phyloP scores from a whole-genome alignment of 2,113 vertebrate genomes.

The Copsychus sechellarum region DNA sequence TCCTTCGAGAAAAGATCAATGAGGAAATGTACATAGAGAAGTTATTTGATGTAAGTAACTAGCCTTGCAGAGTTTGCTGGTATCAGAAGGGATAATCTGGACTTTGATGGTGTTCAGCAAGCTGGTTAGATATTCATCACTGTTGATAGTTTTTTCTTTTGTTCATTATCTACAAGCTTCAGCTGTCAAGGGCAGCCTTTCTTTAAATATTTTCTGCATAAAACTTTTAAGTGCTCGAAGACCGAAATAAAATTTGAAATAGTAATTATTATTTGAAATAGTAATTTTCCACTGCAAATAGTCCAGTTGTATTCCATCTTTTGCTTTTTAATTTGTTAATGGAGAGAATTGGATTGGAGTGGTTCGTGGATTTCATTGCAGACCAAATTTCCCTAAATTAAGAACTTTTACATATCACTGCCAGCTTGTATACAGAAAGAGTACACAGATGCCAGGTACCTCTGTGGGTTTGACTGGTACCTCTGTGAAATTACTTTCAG shows the following conservation, averaged over 20 bases:
- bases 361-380: not conserved
- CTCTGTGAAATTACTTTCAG: not conserved
- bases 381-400: not conserved
- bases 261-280: conserved; percentile 34
- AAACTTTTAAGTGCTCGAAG: not conserved
- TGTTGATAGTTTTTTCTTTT: not conserved
- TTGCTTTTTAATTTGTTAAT: not conserved
- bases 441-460: not conserved
- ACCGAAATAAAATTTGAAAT: not conserved
- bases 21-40: conserved; percentile 93
- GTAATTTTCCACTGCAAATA: not conserved
- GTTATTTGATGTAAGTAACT: conserved; percentile 92
- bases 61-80: not conserved
- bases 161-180: conserved; percentile 2
- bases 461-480: not conserved
- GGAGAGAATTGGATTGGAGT: not conserved
- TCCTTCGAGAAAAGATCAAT: conserved; percentile 89
- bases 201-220: not conserved
- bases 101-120: not conserved
- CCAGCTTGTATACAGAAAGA: not conserved
- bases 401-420: not conserved
- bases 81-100: not conserved
- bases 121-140: not conserved
- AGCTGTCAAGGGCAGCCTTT: not conserved
- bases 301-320: not conserved